Evolutionary conservation across 2,888 invertebrate species (phyloP), one percentile per base, ranked within the genome.

Genomic region (Epinotia demarniana): DNA sequence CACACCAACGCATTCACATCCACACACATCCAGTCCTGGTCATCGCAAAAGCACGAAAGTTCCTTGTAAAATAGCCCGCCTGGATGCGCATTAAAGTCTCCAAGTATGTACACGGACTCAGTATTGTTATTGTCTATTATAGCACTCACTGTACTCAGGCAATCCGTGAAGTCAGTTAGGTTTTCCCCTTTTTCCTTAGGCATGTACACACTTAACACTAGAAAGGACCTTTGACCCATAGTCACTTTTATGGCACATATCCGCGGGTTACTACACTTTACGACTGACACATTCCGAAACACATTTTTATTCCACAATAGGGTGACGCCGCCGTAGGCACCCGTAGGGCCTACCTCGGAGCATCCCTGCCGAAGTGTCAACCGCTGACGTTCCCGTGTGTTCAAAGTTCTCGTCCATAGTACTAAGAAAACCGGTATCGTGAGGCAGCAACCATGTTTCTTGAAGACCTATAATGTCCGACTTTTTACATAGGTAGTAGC

Each of bases 211-310:
- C 53, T n/a, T 5, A 53, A n/a, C 16, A 53, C 53, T 12, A 53
- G n/a, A 53, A 53, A 53, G 5, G 53, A 53, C 58, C 58, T 58
- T 58, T 58, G 58, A 23, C 11, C 58, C 23, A 11, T 12, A 23
- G 8, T 23, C 18, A 58, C 18, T 23, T 58, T 58, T 9, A 58
- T 58, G 11, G 58, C 58, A 58, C 19, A 58, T 58, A 58, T 58
- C 9, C 58, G 58, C 23, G 58, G 23, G 23, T 58, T 58, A 58
- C 6, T 19, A 58, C 58, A 58, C 6, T 9, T 11, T 9, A 58
- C 23, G n/a, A 58, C 58, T 12, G 58, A 11, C 58, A 58, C 58
- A 23, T 58, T 58, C 19, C 58, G 58, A 58, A 58, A 58, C 23
- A 58, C 58, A 23, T 12, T 58, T 58, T 58, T 58, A 23, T 58